phyloP scores from a whole-genome alignment of 2,113 vertebrate species.

The Rhegmatorhina hoffmannsi region DNA sequence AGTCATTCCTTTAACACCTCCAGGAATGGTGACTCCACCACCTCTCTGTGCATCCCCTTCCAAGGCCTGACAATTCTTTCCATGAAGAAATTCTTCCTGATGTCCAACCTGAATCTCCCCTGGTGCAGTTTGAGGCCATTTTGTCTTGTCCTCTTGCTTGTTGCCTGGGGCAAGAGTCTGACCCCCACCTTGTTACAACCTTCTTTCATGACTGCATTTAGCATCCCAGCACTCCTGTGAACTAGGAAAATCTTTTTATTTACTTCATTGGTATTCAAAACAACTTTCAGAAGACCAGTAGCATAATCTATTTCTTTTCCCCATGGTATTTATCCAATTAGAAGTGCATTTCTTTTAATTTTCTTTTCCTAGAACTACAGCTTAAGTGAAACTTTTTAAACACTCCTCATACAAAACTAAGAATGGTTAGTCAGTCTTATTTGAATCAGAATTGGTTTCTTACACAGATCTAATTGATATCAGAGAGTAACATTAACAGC shows the following conservation, averaged over 20 bases:
- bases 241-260: background rate
- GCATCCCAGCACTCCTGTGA: background rate
- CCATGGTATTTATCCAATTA: background rate
- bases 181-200: background rate
- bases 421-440: background rate
- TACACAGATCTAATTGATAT: background rate
- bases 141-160: background rate
- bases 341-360: background rate
- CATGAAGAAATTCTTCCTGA: background rate
- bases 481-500: background rate
- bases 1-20: background rate
- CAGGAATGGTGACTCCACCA: background rate
- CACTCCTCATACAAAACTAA: background rate
- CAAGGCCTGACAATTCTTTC: background rate
- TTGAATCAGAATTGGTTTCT: background rate
- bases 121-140: background rate
- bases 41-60: fast-evolving
- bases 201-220: background rate
- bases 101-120: background rate
- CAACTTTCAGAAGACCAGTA: background rate
- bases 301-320: background rate
- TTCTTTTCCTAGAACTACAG: background rate
- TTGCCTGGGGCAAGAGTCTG: fast-evolving
- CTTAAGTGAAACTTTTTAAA: background rate
- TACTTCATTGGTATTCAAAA: background rate